A percentile compares a stretch with the other conserved stretches of the same genome.
Conservation (phyloP, 2,888 invertebrate genomes). For the Apoda limacodes region DNA sequence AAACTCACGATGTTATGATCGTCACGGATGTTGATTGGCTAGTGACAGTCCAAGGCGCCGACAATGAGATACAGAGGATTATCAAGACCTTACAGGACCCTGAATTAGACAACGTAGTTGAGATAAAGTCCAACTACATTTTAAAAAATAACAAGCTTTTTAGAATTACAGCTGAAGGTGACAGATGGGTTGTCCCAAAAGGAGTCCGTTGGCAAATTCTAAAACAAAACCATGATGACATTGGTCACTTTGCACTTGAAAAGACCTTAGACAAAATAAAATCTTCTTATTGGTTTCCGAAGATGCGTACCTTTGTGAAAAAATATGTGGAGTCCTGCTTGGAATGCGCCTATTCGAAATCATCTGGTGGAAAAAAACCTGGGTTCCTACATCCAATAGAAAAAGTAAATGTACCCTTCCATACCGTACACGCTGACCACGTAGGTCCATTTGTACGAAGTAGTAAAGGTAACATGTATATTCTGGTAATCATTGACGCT, state of each 20-base stretch:
- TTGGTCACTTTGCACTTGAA: constrained; percentile 15
- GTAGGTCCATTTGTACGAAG: constrained; percentile 16
- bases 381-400: constrained; percentile 19
- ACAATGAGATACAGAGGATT: constrained; percentile 15
- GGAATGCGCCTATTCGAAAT: constrained; percentile 16
- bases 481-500: constrained; percentile 11
- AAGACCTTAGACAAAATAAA: constrained; percentile 12
- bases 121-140: constrained; percentile 12
- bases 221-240: constrained; percentile 15
- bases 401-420: no score
- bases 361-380: constrained; percentile 11
- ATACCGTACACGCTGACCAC: constrained; percentile 18
- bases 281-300: constrained; percentile 14
- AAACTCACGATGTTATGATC: constrained; percentile 5
- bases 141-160: constrained; percentile 8
- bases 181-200: constrained; percentile 14
- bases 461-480: constrained; percentile 7
- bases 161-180: constrained; percentile 8
- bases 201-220: constrained; percentile 15
- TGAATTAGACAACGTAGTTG: constrained; percentile 5
- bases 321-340: constrained; percentile 17
- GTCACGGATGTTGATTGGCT: constrained; percentile 11
- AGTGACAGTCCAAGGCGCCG: constrained; percentile 13
- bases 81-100: constrained; percentile 13
- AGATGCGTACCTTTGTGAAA: constrained; percentile 11